phyloP scores from a whole-genome alignment of 2,888 invertebrate species.

The Ramazzottius varieornatus region DNA sequence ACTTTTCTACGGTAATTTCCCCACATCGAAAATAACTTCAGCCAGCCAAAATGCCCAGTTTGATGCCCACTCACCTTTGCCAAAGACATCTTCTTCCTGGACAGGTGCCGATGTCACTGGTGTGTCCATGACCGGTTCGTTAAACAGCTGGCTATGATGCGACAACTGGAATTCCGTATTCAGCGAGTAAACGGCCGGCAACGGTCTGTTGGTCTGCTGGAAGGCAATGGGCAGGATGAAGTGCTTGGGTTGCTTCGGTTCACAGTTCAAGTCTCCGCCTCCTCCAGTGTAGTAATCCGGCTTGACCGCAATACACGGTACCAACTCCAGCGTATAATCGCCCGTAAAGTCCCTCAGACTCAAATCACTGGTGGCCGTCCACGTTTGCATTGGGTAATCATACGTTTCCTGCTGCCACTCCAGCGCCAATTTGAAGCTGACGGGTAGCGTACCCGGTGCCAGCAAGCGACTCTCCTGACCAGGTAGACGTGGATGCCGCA shows the following conservation, averaged over 20 bases:
- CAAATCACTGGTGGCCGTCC: conserved; percentile 22
- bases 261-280: conserved; percentile 11
- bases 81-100: conserved; percentile 18
- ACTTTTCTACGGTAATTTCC: too few relatives aligned
- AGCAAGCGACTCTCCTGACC: conserved; percentile 17
- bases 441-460: conserved; percentile 16
- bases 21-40: too few relatives aligned
- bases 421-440: conserved; percentile 20
- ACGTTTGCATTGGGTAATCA: conserved; percentile 23
- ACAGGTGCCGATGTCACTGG: conserved; percentile 14
- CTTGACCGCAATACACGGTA: conserved; percentile 21
- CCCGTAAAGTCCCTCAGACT: conserved; percentile 24
- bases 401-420: conserved; percentile 23
- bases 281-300: conserved; percentile 10
- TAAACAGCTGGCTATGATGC: conserved; percentile 20
- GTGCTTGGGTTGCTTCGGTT: background rate
- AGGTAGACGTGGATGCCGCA: conserved; percentile 17
- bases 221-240: conserved; percentile 19
- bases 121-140: conserved; percentile 11
- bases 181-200: conserved; percentile 22
- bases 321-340: conserved; percentile 19
- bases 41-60: too few relatives aligned
- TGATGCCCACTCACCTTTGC: conserved; percentile 15
- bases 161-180: conserved; percentile 23
- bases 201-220: conserved; percentile 23